Conservation (phyloP, 1,140 invertebrate genomes). For the Latrodectus geometricus region DNA sequence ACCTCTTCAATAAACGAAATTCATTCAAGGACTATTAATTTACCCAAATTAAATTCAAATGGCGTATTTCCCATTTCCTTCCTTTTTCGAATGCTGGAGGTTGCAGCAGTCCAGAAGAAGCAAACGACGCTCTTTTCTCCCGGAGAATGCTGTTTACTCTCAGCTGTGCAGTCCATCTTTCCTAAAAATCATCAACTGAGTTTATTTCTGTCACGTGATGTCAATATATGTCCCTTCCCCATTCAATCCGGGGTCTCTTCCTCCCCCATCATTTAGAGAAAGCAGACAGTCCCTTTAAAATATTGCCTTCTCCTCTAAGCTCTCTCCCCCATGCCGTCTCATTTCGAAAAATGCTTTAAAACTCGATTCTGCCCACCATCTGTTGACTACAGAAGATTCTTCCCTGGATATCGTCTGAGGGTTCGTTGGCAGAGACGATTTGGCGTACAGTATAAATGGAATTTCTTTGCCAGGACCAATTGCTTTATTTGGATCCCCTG, state of each 20-base stretch:
- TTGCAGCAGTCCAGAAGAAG: too few species aligned
- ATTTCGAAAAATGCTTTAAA: neutral
- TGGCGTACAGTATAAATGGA: slow-evolving; percentile 6
- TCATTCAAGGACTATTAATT: too few species aligned
- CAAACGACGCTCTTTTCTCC: too few species aligned
- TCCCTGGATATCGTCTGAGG: slow-evolving; percentile 46
- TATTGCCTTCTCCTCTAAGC: slow-evolving; percentile 24
- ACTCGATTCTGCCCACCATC: neutral
- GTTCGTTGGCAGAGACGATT: slow-evolving; percentile 3
- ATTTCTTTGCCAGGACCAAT: neutral
- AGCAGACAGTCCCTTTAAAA: slow-evolving; percentile 53
- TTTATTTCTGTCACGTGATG: slow-evolving; percentile 51
- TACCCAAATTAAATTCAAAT: too few species aligned
- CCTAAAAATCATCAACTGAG: slow-evolving; percentile 44
- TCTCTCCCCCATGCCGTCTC: neutral
- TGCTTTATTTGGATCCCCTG: neutral
- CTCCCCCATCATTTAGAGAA: slow-evolving; percentile 28
- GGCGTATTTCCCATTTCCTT: too few species aligned
- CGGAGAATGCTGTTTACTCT: neutral
- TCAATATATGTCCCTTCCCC: slow-evolving; percentile 12
- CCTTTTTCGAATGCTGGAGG: too few species aligned
- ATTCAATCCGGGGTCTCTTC: neutral
- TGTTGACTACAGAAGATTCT: neutral
- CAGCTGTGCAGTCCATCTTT: slow-evolving; percentile 31
- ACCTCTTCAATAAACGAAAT: too few species aligned